Percentiles rank a stretch among this genome's conserved stretches.
phyloP scores from a whole-genome alignment of 2,797 vertebrate genomes.

The Miichthys miiuy region DNA sequence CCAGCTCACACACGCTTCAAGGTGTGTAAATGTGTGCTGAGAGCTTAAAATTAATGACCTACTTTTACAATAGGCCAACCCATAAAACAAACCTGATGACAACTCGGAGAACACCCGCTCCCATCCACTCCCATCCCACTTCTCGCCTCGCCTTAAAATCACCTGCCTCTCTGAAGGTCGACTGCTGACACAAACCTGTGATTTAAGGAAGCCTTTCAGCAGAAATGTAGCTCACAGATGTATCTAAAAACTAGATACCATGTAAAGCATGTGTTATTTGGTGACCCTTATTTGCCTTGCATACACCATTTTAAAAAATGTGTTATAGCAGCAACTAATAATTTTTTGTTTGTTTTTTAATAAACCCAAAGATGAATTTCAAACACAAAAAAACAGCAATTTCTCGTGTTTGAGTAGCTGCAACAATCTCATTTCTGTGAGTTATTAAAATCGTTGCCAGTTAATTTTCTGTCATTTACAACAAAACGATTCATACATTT shows the following conservation, averaged over 20 bases:
- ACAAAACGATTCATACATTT: background rate
- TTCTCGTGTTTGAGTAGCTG: too few relatives aligned
- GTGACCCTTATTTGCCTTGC: background rate
- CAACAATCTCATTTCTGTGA: too few relatives aligned
- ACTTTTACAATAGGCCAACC: constrained; percentile 59
- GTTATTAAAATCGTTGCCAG: background rate
- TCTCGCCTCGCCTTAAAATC: constrained; percentile 41
- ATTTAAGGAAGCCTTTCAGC: constrained; percentile 17
- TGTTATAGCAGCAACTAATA: background rate
- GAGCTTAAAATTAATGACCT: constrained; percentile 59
- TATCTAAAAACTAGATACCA: background rate
- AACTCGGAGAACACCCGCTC: constrained; percentile 41
- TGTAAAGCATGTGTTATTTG: background rate
- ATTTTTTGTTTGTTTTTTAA: too few relatives aligned
- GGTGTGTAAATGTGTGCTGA: constrained; percentile 57
- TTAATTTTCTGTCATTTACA: background rate
- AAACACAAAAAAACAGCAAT: too few relatives aligned
- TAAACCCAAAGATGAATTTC: too few relatives aligned
- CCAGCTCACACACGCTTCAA: constrained; percentile 42
- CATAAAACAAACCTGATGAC: constrained; percentile 70
- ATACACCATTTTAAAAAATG: background rate
- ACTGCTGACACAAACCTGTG: background rate
- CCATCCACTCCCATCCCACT: constrained; percentile 7
- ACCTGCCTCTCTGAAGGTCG: constrained; percentile 41
- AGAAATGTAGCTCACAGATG: background rate